Conservation (phyloP, 2,113 vertebrate species). For the Entelurus aequoreus region DNA sequence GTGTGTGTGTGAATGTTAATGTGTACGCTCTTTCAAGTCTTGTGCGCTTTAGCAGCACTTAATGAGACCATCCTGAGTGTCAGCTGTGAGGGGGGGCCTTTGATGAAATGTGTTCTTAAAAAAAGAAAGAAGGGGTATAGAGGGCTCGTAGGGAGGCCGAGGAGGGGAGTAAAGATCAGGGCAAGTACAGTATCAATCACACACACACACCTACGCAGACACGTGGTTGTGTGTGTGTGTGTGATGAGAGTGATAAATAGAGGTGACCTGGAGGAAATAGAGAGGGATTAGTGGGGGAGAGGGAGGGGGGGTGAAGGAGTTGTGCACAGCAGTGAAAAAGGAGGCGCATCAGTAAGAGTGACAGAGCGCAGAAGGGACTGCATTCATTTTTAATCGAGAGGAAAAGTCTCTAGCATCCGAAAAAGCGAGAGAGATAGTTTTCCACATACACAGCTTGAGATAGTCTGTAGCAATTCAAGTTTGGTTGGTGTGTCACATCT, state of each 20-base stretch:
- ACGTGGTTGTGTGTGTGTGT: background rate
- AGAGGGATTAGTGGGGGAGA: constrained; percentile 24
- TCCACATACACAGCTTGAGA: constrained; percentile 12
- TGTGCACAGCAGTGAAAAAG: constrained; percentile 22
- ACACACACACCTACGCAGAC: background rate
- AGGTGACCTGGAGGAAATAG: constrained; percentile 45
- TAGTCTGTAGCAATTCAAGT: constrained; percentile 1
- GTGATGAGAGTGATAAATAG: constrained; percentile 30
- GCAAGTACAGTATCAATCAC: background rate
- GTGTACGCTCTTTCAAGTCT: constrained; percentile 45
- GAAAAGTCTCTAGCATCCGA: constrained; percentile 30
- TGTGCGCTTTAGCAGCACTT: constrained; percentile 52
- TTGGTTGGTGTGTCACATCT: constrained; percentile 20
- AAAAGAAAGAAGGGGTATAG: background rate
- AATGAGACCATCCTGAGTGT: constrained; percentile 59
- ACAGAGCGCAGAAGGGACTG: constrained; percentile 45
- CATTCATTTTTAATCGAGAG: constrained; percentile 57
- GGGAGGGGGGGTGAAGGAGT: background rate
- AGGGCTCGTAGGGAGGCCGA: constrained; percentile 29
- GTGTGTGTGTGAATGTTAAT: constrained; percentile 11
- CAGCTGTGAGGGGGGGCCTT: constrained; percentile 56
- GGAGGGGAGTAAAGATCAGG: constrained; percentile 8
- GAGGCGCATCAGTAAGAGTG: constrained; percentile 27
- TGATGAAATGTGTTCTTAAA: constrained; percentile 62
- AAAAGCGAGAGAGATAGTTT: constrained; percentile 32